Conservation (phyloP, 2,797 vertebrate species). For the Eulemur mongoz region DNA sequence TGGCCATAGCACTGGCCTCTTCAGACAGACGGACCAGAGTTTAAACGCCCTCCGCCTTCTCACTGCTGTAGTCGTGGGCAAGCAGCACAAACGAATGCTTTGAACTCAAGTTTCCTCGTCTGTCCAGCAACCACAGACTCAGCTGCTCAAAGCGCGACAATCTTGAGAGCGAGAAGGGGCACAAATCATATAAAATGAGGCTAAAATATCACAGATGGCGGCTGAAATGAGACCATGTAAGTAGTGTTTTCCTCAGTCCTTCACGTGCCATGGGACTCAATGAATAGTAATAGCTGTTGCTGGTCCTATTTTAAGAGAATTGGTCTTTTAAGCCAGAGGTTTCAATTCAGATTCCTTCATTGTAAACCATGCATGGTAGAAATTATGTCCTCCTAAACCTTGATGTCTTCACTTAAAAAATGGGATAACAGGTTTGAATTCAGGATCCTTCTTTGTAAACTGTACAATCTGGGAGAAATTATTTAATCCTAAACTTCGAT, state of each 20-base stretch:
- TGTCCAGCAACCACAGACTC: not conserved
- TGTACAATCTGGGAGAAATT: not conserved
- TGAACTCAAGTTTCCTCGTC: not conserved
- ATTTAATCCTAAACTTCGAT: not conserved
- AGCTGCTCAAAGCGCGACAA: fast-evolving
- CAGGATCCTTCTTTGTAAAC: not conserved
- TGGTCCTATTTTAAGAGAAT: not conserved
- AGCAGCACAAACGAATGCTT: not conserved
- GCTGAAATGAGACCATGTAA: not conserved
- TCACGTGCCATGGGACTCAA: not conserved
- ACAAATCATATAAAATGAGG: not conserved
- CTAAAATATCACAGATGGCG: not conserved
- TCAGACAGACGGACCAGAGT: fast-evolving
- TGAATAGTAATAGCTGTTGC: not conserved
- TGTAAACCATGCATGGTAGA: not conserved
- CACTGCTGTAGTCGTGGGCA: not conserved
- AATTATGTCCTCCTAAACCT: not conserved
- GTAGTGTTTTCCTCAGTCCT: not conserved
- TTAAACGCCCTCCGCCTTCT: not conserved
- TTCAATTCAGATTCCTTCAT: not conserved
- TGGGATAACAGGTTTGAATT: not conserved
- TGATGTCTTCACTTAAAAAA: not conserved
- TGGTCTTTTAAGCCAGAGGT: not conserved
- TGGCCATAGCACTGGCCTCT: not conserved
- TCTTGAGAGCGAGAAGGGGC: not conserved